Conservation (phyloP, 1,140 invertebrate genomes). For the Drosophila prosaltans region DNA sequence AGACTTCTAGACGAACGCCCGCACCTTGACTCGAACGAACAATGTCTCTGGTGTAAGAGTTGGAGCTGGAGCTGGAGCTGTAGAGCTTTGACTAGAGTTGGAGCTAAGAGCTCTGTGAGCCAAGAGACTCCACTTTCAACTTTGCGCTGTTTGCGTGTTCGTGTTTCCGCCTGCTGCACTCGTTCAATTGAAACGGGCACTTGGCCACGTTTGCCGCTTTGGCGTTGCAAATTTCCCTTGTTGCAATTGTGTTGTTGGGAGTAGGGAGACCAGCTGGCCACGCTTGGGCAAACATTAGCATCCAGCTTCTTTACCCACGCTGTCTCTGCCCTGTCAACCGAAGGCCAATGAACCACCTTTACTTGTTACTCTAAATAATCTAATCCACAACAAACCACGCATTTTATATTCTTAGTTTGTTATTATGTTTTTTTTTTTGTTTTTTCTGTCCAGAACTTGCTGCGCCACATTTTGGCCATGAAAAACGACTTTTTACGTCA, state of each 20-base stretch:
- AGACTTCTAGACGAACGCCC: constrained; percentile 35
- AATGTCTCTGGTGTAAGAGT: neutral
- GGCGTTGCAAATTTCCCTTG: constrained; percentile 52
- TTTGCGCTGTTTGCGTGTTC: constrained; percentile 43
- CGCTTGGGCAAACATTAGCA: constrained; percentile 54
- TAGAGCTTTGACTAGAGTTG: neutral
- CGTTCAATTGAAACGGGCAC: constrained; percentile 36
- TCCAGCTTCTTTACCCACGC: constrained; percentile 64
- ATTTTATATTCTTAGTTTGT: constrained; percentile 30
- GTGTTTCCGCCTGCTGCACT: constrained; percentile 43
- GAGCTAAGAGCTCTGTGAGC: neutral
- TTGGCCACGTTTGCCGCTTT: constrained; percentile 42
- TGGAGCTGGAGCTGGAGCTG: constrained; percentile 10
- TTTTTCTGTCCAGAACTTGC: constrained; percentile 60
- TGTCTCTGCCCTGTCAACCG: constrained; percentile 47
- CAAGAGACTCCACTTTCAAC: constrained; percentile 66
- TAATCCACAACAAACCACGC: constrained; percentile 53
- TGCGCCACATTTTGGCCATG: constrained; percentile 60
- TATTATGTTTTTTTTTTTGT: no score
- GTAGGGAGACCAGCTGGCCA: constrained; percentile 55
- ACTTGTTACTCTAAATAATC: constrained; percentile 47
- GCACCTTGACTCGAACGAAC: constrained; percentile 15
- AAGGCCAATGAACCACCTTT: constrained; percentile 67
- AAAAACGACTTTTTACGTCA: constrained; percentile 72
- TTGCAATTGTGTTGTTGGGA: constrained; percentile 37